Evolutionary conservation across 2,797 vertebrate genomes (phyloP).

Genomic region (Semaprochilodus insignis): DNA sequence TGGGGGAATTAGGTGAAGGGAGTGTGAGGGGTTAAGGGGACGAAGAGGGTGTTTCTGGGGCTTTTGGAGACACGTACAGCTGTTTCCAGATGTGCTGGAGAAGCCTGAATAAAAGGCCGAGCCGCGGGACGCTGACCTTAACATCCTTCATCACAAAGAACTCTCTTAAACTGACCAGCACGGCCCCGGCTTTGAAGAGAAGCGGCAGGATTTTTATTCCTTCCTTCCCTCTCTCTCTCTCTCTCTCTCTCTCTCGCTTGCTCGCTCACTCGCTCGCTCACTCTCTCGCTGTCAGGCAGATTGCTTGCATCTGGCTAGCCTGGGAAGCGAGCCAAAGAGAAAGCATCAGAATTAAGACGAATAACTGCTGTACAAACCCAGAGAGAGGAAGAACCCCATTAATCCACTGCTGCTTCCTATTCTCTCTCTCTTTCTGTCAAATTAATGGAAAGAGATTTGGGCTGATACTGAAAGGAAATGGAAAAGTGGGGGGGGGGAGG

Average conservation of each 20-base stretch:
- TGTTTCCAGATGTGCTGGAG: constrained; percentile 44
- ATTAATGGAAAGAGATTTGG: constrained; percentile 61
- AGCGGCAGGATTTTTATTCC: constrained; percentile 55
- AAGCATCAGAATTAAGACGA: constrained; percentile 72
- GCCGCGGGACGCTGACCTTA: constrained; percentile 36
- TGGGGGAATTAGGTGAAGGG: not conserved
- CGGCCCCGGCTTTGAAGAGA: constrained; percentile 62
- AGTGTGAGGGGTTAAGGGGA: not conserved
- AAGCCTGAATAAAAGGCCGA: constrained; percentile 5
- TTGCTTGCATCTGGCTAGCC: constrained; percentile 65
- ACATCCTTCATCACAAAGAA: constrained; percentile 31
- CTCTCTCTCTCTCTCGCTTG: constrained; percentile 37
- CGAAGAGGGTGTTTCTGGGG: not conserved
- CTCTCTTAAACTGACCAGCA: constrained; percentile 26
- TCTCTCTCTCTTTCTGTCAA: constrained; percentile 31
- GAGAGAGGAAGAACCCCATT: constrained; percentile 71
- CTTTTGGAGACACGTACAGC: constrained; percentile 47
- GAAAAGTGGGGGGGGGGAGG: constrained; percentile 25
- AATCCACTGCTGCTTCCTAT: constrained; percentile 63
- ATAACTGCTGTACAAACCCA: constrained; percentile 61
- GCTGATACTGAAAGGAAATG: constrained; percentile 56
- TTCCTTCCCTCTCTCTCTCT: constrained; percentile 23
- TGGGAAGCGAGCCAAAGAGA: constrained; percentile 67
- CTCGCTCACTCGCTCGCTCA: constrained; percentile 36
- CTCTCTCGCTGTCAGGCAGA: constrained; percentile 58